Conservation (phyloP, 2,113 vertebrate genomes). For the Shinisaurus crocodilurus region DNA sequence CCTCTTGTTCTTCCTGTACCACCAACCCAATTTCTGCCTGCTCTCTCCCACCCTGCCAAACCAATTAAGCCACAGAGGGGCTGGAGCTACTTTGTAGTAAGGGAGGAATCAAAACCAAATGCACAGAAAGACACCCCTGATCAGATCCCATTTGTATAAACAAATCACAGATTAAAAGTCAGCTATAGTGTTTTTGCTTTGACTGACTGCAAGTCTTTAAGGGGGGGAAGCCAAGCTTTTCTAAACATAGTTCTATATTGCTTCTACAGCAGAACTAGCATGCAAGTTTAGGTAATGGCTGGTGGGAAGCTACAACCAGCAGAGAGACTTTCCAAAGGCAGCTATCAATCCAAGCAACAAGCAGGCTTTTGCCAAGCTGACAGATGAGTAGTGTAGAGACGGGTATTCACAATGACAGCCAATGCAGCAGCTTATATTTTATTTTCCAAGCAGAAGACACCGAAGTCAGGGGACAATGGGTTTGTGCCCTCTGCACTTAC, state of each 20-base stretch:
- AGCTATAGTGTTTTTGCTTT: not conserved
- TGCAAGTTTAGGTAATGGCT: not conserved
- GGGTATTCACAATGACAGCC: not conserved
- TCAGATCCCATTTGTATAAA: not conserved
- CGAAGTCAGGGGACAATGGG: too few species aligned
- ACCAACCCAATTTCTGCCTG: not conserved
- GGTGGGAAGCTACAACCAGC: not conserved
- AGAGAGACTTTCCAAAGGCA: not conserved
- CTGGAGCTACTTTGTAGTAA: not conserved
- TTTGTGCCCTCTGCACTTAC: not conserved
- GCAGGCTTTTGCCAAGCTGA: not conserved
- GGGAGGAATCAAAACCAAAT: not conserved
- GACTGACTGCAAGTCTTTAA: not conserved
- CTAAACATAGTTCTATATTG: not conserved
- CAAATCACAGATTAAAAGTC: not conserved
- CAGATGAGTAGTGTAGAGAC: not conserved
- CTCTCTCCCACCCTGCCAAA: not conserved
- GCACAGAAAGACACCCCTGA: not conserved
- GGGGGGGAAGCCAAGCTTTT: not conserved
- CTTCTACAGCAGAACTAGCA: not conserved
- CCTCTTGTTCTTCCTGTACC: not conserved
- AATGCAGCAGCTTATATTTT: too few species aligned
- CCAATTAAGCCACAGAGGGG: not conserved
- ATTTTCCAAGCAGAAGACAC: too few species aligned
- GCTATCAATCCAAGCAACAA: not conserved